Evolutionary conservation across 2,888 invertebrate genomes (phyloP).

Genomic region (Iselma pallidipennis): DNA sequence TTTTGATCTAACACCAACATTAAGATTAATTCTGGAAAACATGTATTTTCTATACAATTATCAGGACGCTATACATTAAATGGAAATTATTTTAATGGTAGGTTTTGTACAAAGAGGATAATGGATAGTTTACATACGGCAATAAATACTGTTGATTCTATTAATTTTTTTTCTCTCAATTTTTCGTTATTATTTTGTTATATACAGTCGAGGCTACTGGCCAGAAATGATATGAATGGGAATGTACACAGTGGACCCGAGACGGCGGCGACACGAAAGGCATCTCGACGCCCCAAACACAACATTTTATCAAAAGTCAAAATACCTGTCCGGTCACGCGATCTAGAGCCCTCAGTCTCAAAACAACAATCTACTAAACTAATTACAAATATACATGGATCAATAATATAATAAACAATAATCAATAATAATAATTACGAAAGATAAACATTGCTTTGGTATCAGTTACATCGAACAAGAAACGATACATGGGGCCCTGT

Average conservation of each 20-base stretch:
- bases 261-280: constrained; percentile 29
- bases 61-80: constrained; percentile 36
- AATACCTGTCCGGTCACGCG: constrained; percentile 19
- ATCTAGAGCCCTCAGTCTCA: constrained; percentile 54
- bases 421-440: constrained; percentile 52
- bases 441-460: constrained; percentile 59
- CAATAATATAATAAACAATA: constrained; percentile 49
- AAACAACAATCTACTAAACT: constrained; percentile 52
- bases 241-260: constrained; percentile 53
- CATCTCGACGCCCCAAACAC: constrained; percentile 16
- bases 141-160: constrained; percentile 44
- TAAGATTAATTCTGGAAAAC: constrained; percentile 40
- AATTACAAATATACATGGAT: constrained; percentile 54
- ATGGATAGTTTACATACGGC: constrained; percentile 36
- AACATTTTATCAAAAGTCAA: no score
- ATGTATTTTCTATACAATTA: constrained; percentile 35
- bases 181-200: constrained; percentile 24
- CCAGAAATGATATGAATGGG: constrained; percentile 54
- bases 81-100: constrained; percentile 29
- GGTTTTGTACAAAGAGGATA: constrained; percentile 40
- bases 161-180: background rate
- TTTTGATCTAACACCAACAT: constrained; percentile 44
- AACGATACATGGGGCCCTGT: constrained; percentile 7
- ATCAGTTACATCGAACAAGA: constrained; percentile 57
- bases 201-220: constrained; percentile 52